Base-by-base conservation (phyloP, 2,888 invertebrate species). In the Diachrysia chrysitis region DNA sequence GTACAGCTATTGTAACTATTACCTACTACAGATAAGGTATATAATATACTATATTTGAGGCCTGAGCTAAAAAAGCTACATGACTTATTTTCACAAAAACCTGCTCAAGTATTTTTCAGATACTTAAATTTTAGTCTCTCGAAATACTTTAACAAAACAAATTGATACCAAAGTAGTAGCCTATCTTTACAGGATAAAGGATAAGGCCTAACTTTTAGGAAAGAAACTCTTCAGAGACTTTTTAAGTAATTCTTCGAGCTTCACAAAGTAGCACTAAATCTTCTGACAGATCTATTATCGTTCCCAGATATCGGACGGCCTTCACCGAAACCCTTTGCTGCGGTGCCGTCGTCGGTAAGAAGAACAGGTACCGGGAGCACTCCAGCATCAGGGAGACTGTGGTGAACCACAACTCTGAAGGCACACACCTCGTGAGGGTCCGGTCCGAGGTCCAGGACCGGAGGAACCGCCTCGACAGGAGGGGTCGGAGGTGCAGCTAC, bases 291-390 rank as follows among this genome's bases (percentile, higher is more conserved):
- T 9, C 0, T n/a, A 16, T 58, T 0, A n/a, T 17, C 29, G 29
- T 96, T 66, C 90, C 87, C 85, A 97, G 97, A 83, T 98, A 98
- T 93, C 96, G 98, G 19, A 95, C 96, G 19, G 98, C 98, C 0
- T 98, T 98, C 88, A 96, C 96, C 71, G 97, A 97, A 85, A 97
- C 97, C 0, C 95, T 98, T 63, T 97, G 97, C 89, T 97, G 97
- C 78, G 94, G 95, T 12, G 92, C 93, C 53, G 91, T 90, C 0
- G 86, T 87, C 0, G 90, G 92, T 64, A 95, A 94, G 81, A 94
- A 92, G 73, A 88, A 88, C 58, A 96, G 95, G 58, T 96, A 90
- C 66, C 90, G 95, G n/a, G 96, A 96, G 57, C 96, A 96, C 78
- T 96, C 96, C 75, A 96, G 96, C 89, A 92, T 97, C 85, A 92